A percentile compares a stretch with the other conserved stretches of the same genome.
Evolutionary conservation across 1,140 invertebrate species (phyloP).

Genomic region (Hyposmocoma kahamanoa): DNA sequence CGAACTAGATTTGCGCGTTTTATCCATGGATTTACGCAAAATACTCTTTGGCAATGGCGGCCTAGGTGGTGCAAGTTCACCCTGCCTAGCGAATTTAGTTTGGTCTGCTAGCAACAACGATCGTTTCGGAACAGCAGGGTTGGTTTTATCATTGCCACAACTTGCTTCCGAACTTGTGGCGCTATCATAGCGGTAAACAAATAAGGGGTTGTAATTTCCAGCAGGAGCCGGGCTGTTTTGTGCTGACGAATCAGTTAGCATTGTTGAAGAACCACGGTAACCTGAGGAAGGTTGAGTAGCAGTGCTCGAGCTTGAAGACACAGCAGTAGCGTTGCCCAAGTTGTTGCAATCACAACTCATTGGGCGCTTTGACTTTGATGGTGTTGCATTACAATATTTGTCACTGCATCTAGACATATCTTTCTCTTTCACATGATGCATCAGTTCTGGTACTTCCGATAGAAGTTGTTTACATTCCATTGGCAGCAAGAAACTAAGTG

Average conservation of each 20-base stretch:
- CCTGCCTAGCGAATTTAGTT: slow-evolving; percentile 60
- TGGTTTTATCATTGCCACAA: slow-evolving; percentile 63
- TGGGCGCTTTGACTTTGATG: slow-evolving; percentile 73
- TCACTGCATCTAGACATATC: slow-evolving; percentile 73
- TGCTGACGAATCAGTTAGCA: slow-evolving; percentile 83
- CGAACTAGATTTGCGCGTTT: slow-evolving; percentile 71
- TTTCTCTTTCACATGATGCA: slow-evolving; percentile 76
- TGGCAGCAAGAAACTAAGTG: slow-evolving; percentile 88
- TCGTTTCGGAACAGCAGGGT: slow-evolving; percentile 76
- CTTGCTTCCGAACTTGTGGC: slow-evolving; percentile 80
- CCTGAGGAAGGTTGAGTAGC: slow-evolving; percentile 88
- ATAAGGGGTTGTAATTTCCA: slow-evolving; percentile 79
- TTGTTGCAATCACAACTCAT: slow-evolving; percentile 78
- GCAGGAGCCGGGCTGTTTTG: slow-evolving; percentile 76
- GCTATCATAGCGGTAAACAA: slow-evolving; percentile 88
- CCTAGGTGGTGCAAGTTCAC: slow-evolving; percentile 77
- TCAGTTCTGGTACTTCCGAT: slow-evolving; percentile 84
- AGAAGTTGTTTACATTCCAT: slow-evolving; percentile 84
- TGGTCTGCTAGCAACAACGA: slow-evolving; percentile 78
- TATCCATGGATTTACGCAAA: slow-evolving; percentile 77
- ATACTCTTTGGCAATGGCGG: slow-evolving; percentile 83
- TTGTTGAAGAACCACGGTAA: slow-evolving; percentile 88
- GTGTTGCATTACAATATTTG: slow-evolving; percentile 79
- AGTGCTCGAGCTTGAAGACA: slow-evolving; percentile 82
- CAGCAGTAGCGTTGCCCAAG: slow-evolving; percentile 74